phyloP scores from a whole-genome alignment of 2,113 vertebrate species.

The Mormoops blainvillei region DNA sequence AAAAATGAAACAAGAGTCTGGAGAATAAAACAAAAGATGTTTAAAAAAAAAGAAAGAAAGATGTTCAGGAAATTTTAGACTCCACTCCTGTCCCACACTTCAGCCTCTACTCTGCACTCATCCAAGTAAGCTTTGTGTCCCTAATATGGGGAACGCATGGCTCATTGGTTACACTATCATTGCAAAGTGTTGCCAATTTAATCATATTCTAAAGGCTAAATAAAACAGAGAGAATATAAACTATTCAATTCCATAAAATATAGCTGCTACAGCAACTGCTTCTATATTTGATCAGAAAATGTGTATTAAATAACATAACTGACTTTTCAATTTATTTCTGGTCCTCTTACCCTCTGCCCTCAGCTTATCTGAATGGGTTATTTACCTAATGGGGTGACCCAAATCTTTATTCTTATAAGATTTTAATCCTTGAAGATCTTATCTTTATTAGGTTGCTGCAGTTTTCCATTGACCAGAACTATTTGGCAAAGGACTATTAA shows the following conservation, averaged over 20 bases:
- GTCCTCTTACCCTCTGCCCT: neutral
- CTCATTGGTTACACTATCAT: neutral
- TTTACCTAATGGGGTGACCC: neutral
- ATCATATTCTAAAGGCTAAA: neutral
- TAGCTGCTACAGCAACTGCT: neutral
- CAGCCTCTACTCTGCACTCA: neutral
- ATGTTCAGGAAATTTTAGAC: neutral
- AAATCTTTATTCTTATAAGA: neutral
- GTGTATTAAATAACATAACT: neutral
- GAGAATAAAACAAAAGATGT: neutral
- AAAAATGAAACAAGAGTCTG: neutral
- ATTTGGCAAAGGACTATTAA: neutral
- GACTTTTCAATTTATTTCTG: neutral
- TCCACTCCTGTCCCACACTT: too few species aligned
- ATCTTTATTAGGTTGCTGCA: neutral
- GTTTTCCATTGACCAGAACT: neutral
- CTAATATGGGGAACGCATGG: neutral
- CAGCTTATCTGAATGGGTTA: neutral
- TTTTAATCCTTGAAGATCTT: neutral
- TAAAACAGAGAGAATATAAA: neutral
- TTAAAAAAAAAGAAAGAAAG: too few species aligned
- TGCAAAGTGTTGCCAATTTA: neutral
- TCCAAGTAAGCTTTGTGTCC: neutral
- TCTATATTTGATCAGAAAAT: neutral
- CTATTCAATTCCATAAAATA: neutral